Percentiles rank a stretch among this genome's conserved stretches.
phyloP scores from a whole-genome alignment of 2,797 vertebrate species.

The Thripadectes ignobilis region DNA sequence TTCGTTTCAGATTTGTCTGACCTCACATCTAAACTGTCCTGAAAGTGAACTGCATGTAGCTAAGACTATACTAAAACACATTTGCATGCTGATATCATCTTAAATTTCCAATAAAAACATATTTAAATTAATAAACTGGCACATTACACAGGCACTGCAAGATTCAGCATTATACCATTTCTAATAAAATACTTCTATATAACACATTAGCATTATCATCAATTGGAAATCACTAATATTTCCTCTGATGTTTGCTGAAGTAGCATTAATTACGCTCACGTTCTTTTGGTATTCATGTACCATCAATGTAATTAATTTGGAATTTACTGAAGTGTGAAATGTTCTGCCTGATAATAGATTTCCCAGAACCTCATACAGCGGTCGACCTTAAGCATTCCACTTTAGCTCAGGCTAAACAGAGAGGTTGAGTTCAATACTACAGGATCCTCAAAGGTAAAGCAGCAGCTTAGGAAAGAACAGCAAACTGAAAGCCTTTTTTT shows the following conservation, averaged over 20 bases:
- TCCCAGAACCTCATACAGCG: neutral
- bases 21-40: neutral
- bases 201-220: slow-evolving; percentile 51
- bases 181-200: slow-evolving; percentile 40
- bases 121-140: slow-evolving; percentile 45
- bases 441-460: neutral
- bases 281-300: slow-evolving; percentile 63
- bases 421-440: neutral
- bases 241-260: slow-evolving; percentile 45
- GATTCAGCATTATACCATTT: slow-evolving; percentile 6
- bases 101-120: slow-evolving; percentile 35
- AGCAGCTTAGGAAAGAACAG: neutral
- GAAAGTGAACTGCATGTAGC: neutral
- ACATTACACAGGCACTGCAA: slow-evolving; percentile 20
- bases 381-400: neutral
- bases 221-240: slow-evolving; percentile 49
- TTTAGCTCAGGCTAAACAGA: neutral
- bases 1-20: neutral
- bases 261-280: slow-evolving; percentile 58
- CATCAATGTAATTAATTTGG: slow-evolving; percentile 61
- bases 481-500: neutral
- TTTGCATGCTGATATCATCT: slow-evolving; percentile 21
- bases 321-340: slow-evolving; percentile 60
- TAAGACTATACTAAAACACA: neutral
- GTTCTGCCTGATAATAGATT: slow-evolving; percentile 61